Base-by-base conservation (phyloP, 2,888 invertebrate species). In the Protodeltote pygarga region DNA sequence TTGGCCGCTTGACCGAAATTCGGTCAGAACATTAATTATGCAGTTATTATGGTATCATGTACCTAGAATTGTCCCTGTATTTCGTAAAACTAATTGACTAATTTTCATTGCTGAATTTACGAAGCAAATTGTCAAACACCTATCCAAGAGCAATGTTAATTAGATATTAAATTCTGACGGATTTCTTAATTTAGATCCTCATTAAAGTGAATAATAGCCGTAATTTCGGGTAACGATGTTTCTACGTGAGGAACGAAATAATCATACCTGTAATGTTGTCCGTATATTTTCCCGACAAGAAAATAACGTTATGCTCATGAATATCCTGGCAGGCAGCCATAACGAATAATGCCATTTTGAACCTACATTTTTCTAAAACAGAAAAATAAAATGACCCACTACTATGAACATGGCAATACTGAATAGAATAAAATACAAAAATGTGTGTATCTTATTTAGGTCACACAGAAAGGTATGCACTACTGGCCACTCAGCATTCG, bases 291-390 rank as follows among this genome's bases (percentile, higher is more conserved):
- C 42, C 28, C 13, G 33, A 20, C 20, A 25, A 34, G 20, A 35
- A n/a, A 45, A 45, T 45, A 33, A 47, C 29, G 45, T 47, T 33
- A 42, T 34, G 32, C 15, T 53, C 27, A 29, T 33, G 34, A 25
- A 23, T 27, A 5, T 41, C 25, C 50, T 66, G 68, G 65, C 65
- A 54, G 16, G 24, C 24, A 41, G 65, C 68, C 68, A 57, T 49
- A 52, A 57, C 52, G 31, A 24, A 60, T 50, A 42, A 40, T 35
- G 35, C 39, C 13, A 62, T 65, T 27, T 61, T 42, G 13, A 42
- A 48, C 5, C 19, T 25, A 45, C 42, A 8, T 52, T 48, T 33
- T 27, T 35, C 4, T n/a, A 32, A 48, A 54, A 42, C 27, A 17
- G 2, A 27, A 15, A 5, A 23, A 41, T n/a, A n/a, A n/a, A n/a